Base-by-base conservation (phyloP, 2,113 vertebrate genomes). In the Sebastes schlegelii region DNA sequence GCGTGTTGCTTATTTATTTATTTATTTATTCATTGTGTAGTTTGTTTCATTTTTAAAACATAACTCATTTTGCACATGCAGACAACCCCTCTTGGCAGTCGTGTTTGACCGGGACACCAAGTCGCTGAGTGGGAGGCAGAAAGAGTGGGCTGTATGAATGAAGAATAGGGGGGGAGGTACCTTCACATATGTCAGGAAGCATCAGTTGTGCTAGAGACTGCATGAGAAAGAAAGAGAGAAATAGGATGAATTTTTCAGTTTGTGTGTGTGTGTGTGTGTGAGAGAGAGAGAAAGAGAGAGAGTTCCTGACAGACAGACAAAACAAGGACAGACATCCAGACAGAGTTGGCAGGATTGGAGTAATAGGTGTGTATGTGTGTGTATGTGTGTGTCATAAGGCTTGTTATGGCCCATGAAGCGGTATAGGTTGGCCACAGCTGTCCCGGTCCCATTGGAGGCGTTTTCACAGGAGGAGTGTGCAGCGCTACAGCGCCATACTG, bases 391-490 rank as follows among this genome's bases (percentile, higher is more conserved):
- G 84, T 94, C 91, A 92, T 88, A 87, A 90, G 90, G 80, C 92
- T 95, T 95, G 93, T 95, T 94, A 94, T 93, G 88, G 88, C 91
- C 91, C 83, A 85, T 89, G 89, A 93, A 94, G 89, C 93, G 74
- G 89, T 90, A 88, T 89, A 93, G 93, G 89, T 94, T 91, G 95
- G 93, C 92, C 93, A 94, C 94, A 96, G 95, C 95, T 95, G 95
- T 94, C 91, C 91, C 16, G 68, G 88, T 95, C 94, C 95, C 94
- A 91, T 93, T 86, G 93, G 95, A 95, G 94, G 92, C 78, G 75
- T 92, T 94, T 93, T 93, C 94, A 91, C 94, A 94, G 88, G 93
- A 95, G 93, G 90, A 92, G 92, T 82, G 89, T 85, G 92, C 87
- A 88, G 87, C 72, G 82, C 91, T 90, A 86, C 87, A 88, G 87